Conservation (phyloP, 2,888 invertebrate species). For the Lithophane leautieri region DNA sequence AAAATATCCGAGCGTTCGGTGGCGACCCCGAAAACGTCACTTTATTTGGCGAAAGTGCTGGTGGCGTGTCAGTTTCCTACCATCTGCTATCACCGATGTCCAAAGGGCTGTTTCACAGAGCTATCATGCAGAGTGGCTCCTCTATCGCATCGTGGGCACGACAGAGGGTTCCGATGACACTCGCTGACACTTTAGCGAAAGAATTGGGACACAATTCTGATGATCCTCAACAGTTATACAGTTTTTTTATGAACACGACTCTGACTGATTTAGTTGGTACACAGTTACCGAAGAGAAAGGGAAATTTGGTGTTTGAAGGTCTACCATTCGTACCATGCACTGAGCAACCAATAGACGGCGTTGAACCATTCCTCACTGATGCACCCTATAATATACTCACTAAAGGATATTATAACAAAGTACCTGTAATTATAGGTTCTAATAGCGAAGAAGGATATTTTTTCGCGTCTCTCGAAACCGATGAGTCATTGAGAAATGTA, state of each 20-base stretch:
- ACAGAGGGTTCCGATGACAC: conserved; percentile 31
- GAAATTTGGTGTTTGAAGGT: conserved; percentile 2
- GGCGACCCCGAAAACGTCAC: conserved; percentile 73
- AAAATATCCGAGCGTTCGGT: conserved; percentile 71
- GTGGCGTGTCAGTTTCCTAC: conserved; percentile 68
- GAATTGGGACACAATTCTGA: conserved; percentile 18
- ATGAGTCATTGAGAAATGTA: conserved; percentile 22
- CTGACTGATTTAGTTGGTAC: conserved; percentile 26
- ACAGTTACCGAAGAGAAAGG: conserved; percentile 10
- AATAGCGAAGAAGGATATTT: conserved; percentile 64
- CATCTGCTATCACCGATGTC: conserved; percentile 69
- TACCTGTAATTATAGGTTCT: conserved; percentile 66
- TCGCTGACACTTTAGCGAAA: conserved; percentile 19
- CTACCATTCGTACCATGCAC: conserved; percentile 29
- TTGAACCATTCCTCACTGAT: conserved; percentile 53
- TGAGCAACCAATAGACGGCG: conserved; percentile 40
- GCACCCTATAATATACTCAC: conserved; percentile 45
- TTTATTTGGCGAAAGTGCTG: conserved; percentile 74
- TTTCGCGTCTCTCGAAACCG: conserved; percentile 23
- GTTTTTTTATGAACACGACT: conserved; percentile 21
- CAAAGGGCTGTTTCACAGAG: conserved; percentile 70
- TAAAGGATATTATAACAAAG: conserved; percentile 57
- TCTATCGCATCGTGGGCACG: conserved; percentile 67
- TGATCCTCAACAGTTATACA: conserved; percentile 26
- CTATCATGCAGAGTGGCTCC: conserved; percentile 72